These are phyloP conservation scores for Gallinago stenura DNA, from an alignment of 2,797 vertebrate genomes.

Conservation along the genomic window DNA sequence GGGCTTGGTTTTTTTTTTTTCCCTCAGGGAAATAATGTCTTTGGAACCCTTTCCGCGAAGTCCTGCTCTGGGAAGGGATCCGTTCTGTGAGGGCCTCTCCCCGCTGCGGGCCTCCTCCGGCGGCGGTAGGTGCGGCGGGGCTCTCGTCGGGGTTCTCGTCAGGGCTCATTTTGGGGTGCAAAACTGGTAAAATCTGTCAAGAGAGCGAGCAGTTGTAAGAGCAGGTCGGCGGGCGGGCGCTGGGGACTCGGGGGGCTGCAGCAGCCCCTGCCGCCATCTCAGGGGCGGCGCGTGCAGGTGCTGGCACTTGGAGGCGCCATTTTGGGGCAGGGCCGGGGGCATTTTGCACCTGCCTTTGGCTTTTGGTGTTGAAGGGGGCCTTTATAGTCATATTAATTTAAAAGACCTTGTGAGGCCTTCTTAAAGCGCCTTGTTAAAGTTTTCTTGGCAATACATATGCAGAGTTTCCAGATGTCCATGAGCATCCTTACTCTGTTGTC, in stretches of 20 bases:
- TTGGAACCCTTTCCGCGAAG: too few species aligned
- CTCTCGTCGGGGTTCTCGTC: fast-evolving
- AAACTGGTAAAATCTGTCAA: fast-evolving
- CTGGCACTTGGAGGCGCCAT: fast-evolving
- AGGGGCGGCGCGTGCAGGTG: fast-evolving
- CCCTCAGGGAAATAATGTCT: fast-evolving
- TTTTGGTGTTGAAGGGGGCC: fast-evolving
- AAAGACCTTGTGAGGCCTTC: not conserved
- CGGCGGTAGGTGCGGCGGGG: not conserved
- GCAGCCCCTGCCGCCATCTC: not conserved
- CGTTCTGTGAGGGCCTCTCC: not conserved
- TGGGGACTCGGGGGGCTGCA: not conserved
- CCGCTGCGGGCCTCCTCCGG: not conserved
- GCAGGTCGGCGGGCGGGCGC: fast-evolving
- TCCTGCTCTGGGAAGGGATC: not conserved
- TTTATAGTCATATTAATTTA: fast-evolving
- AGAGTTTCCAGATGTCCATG: not conserved
- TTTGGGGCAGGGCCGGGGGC: fast-evolving
- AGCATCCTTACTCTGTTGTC: not conserved
- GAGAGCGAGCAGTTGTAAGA: fast-evolving
- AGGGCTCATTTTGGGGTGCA: fast-evolving
- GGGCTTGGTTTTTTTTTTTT: too few species aligned
- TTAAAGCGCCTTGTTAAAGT: not conserved
- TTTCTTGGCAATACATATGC: fast-evolving
- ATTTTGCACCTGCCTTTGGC: fast-evolving